Evolutionary conservation across 2,113 vertebrate genomes (phyloP), one percentile per base, ranked within the genome.

Genomic region (Ophiodon elongatus): DNA sequence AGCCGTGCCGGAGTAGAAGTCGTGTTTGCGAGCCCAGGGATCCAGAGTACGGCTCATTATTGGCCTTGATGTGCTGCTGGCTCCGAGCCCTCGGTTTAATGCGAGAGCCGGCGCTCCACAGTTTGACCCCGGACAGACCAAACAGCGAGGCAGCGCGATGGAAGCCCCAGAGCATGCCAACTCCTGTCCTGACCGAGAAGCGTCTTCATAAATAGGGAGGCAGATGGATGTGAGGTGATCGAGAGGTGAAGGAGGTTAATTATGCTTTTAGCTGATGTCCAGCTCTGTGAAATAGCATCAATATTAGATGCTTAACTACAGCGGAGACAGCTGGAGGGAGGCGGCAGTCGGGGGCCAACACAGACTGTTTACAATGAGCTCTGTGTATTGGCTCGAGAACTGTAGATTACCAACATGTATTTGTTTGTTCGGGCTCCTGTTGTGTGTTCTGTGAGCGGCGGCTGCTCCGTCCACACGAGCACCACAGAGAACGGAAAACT

Each of bases 201-300:
- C 66, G 70, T 79, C 83, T 73, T 60, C 60, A 13, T 11, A 3
- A 82, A 68, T 54, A 23, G 29, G 11, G 41, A 52, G 79, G 73
- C 57, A 82, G 64, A 67, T 35, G 66, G 80, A 83, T 81, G 75
- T 15, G 15, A 62, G 54, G 79, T 43, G 56, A 35, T 50, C 52
- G n/a, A 35, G 47, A 84, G 79, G 69, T 45, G 62, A 60, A n/a
- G 29, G 52, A 73, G 83, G 81, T 72, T 80, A 81, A 89, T 83
- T 69, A 35, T 62, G 79, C 79, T 76, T 76, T 76, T 41, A 62
- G 73, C 78, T 82, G 72, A 85, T 33, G 83, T 50, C 43, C 70
- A 4, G 37, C 62, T 72, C 54, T 37, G 35, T 77, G 76, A 67
- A 45, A 25, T 17, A 2, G 47, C 66, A 60, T 81, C 80, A 29